phyloP scores from a whole-genome alignment of 2,113 vertebrate species.

The Chionomys nivalis region DNA sequence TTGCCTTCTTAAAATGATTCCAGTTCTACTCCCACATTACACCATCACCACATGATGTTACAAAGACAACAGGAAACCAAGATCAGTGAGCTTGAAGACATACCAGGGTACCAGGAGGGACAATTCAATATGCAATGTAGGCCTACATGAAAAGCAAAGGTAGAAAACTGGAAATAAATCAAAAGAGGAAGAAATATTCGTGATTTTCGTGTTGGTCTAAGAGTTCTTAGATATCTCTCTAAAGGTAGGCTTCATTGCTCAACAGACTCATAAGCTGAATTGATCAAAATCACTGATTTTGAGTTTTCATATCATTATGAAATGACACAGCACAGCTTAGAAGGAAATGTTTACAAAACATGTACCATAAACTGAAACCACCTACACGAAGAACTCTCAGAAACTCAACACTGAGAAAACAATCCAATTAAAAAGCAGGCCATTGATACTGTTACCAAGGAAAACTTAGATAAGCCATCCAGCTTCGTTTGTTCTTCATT shows the following conservation, averaged over 20 bases:
- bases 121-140: not conserved
- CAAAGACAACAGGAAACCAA: not conserved
- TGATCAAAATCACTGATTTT: not conserved
- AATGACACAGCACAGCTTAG: not conserved
- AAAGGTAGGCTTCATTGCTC: not conserved
- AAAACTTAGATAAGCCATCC: not conserved
- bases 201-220: not conserved
- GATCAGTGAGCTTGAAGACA: not conserved
- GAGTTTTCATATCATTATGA: not conserved
- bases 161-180: not conserved
- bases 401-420: not conserved
- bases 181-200: not conserved
- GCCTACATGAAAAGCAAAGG: not conserved
- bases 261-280: not conserved
- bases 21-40: not conserved
- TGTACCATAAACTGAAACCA: not conserved
- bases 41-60: not conserved
- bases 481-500: not conserved
- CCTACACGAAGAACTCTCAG: not conserved
- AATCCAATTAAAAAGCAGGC: not conserved
- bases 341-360: slow-evolving; percentile 47
- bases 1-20: not conserved
- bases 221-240: not conserved
- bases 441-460: not conserved
- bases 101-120: not conserved